A percentile compares a stretch with the other conserved stretches of the same genome.
phyloP scores from a whole-genome alignment of 2,113 vertebrate species.

The Cyphomyrus plagiostoma region DNA sequence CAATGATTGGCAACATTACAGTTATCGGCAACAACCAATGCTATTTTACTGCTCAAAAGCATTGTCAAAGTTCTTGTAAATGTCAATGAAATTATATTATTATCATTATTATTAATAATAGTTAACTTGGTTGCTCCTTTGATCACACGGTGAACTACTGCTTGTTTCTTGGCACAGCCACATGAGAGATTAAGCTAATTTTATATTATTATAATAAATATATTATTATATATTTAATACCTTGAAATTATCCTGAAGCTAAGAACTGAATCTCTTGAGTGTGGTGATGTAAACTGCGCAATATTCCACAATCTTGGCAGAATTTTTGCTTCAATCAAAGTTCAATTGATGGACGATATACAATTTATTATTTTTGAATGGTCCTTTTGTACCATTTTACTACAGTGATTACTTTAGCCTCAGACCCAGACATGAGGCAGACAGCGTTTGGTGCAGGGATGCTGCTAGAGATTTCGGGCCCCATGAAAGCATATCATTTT shows the following conservation, averaged over 20 bases:
- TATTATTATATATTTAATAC: no score
- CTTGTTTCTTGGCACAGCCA: background rate
- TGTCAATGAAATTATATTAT: background rate
- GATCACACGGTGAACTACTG: background rate
- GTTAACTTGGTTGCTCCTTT: background rate
- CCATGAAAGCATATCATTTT: background rate
- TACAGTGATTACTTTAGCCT: background rate
- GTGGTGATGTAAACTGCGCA: background rate
- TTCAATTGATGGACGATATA: background rate
- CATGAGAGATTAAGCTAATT: background rate
- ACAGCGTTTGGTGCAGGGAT: background rate
- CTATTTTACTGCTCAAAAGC: background rate
- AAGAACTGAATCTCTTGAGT: background rate
- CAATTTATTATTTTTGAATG: background rate
- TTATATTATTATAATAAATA: slow-evolving; percentile 1
- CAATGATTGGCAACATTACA: background rate
- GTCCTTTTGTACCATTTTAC: background rate
- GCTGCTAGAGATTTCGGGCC: background rate
- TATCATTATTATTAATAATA: background rate
- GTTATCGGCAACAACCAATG: background rate
- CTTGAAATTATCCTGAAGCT: background rate
- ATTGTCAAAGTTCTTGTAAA: no score
- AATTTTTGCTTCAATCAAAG: background rate
- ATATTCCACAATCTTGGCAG: background rate
- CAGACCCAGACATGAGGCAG: background rate